phyloP scores from a whole-genome alignment of 2,888 invertebrate species.

The Anagyrus pseudococci region DNA sequence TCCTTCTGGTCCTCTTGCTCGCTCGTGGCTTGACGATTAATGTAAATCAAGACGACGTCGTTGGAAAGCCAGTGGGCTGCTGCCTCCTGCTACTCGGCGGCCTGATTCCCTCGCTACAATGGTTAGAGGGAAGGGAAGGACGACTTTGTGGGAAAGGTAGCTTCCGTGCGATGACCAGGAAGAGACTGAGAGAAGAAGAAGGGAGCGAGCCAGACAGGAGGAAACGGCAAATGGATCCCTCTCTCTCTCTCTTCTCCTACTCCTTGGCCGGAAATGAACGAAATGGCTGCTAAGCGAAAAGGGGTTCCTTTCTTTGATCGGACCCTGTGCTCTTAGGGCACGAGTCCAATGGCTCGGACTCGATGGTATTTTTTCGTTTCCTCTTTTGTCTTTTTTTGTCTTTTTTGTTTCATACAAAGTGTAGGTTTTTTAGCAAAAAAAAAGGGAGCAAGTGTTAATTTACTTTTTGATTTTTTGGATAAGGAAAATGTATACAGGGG shows the following conservation, averaged over 20 bases:
- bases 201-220: slow-evolving; percentile 6
- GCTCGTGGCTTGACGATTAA: slow-evolving; percentile 14
- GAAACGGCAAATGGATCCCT: slow-evolving; percentile 58
- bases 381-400: too few species aligned
- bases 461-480: too few species aligned
- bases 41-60: slow-evolving; percentile 42
- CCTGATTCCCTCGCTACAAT: too few species aligned
- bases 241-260: slow-evolving; percentile 43
- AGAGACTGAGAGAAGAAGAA: slow-evolving; percentile 41
- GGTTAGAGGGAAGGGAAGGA: slow-evolving; percentile 1
- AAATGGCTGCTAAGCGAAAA: slow-evolving; percentile 59
- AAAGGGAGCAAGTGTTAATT: too few species aligned
- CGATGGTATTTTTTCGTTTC: too few species aligned
- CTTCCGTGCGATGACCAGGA: slow-evolving; percentile 25
- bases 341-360: too few species aligned
- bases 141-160: slow-evolving; percentile 50
- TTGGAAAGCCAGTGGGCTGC: slow-evolving; percentile 31
- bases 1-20: slow-evolving; percentile 32
- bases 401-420: too few species aligned
- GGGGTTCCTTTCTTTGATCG: slow-evolving; percentile 57
- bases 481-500: too few species aligned
- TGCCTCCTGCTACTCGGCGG: too few species aligned
- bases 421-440: too few species aligned
- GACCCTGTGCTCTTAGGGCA: slow-evolving; percentile 37
- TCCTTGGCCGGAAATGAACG: slow-evolving; percentile 58